phyloP scores from a whole-genome alignment of 2,797 vertebrate genomes.

The Pangasius sanitwongsei region DNA sequence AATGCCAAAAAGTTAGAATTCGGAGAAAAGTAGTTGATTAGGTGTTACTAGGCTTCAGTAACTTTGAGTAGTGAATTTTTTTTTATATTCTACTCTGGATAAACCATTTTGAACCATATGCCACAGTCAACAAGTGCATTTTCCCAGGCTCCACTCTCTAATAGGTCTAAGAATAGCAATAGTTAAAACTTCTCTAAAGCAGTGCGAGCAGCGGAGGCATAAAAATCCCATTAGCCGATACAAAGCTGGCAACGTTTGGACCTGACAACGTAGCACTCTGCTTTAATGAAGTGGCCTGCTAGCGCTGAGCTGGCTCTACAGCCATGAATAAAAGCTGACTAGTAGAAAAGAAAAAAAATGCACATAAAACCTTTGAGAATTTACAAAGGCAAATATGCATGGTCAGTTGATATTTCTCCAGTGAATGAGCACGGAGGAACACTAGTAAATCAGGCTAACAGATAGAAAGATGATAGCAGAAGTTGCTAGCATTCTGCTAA shows the following conservation, averaged over 20 bases:
- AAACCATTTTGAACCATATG: neutral
- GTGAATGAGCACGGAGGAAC: neutral
- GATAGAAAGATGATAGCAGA: conserved; percentile 6
- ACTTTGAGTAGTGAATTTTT: neutral
- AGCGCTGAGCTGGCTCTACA: conserved; percentile 47
- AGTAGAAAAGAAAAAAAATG: conserved; percentile 16
- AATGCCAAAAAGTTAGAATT: neutral
- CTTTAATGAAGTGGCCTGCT: conserved; percentile 56
- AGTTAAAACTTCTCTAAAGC: conserved; percentile 70
- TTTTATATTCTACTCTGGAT: neutral
- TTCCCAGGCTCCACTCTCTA: conserved; percentile 61
- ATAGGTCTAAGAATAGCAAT: conserved; percentile 68
- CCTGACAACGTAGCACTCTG: conserved; percentile 58
- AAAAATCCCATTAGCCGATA: conserved; percentile 76
- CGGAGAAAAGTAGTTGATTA: neutral
- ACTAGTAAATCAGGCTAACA: conserved; percentile 26
- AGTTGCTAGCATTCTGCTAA: conserved; percentile 45
- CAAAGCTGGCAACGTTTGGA: conserved; percentile 72
- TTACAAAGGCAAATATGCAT: conserved; percentile 37
- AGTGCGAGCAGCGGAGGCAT: conserved; percentile 66
- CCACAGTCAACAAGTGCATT: conserved; percentile 60
- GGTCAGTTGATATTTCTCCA: conserved; percentile 32
- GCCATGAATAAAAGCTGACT: conserved; percentile 40
- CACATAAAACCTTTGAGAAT: conserved; percentile 35
- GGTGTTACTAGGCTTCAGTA: neutral